A percentile compares a stretch with the other conserved stretches of the same genome.
These are phyloP conservation scores for Drosophila lacteicornis DNA, from an alignment of 1,140 invertebrate genomes.

Conservation along the genomic window DNA sequence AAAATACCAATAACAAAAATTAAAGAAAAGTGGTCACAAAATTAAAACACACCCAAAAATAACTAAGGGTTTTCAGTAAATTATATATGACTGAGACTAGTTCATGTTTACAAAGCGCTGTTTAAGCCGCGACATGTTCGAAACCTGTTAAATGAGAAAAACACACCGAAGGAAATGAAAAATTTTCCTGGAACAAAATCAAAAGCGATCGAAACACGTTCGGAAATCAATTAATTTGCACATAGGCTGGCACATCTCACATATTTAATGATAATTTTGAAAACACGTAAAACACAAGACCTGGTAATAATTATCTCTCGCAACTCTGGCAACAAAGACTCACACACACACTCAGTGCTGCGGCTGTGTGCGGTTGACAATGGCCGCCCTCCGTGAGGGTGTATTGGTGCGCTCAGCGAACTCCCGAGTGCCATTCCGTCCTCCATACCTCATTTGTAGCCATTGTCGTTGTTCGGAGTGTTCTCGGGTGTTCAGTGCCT, in stretches of 20 bases:
- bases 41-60: neutral
- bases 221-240: conserved; percentile 68
- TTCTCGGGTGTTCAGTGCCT: conserved; percentile 6
- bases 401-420: conserved; percentile 73
- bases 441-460: conserved; percentile 29
- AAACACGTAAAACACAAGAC: conserved; percentile 61
- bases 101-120: neutral
- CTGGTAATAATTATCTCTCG: conserved; percentile 63
- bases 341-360: conserved; percentile 11
- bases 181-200: conserved; percentile 28
- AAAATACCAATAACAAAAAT: neutral
- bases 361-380: conserved; percentile 43
- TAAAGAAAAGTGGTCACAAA: neutral
- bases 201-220: conserved; percentile 26
- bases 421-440: conserved; percentile 26
- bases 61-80: neutral
- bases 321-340: conserved; percentile 30
- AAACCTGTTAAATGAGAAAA: conserved; percentile 2
- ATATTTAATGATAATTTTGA: conserved; percentile 72
- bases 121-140: neutral
- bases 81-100: neutral
- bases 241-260: conserved; percentile 45
- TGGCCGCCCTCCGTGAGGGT: conserved; percentile 56
- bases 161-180: neutral
- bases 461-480: conserved; percentile 18